Evolutionary conservation across 2,113 vertebrate species (phyloP), one percentile per base, ranked within the genome.

Genomic region (Tragelaphus buxtoni): DNA sequence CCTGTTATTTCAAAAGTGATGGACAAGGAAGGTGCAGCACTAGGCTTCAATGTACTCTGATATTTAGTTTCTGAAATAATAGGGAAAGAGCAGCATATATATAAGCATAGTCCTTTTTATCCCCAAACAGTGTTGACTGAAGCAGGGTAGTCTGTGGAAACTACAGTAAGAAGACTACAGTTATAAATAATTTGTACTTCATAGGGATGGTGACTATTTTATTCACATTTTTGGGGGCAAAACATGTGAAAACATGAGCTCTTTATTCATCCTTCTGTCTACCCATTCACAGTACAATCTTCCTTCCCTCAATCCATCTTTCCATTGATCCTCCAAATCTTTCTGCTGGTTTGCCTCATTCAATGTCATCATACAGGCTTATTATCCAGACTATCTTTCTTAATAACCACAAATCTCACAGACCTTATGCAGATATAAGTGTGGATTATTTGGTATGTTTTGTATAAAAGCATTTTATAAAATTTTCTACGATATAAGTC

Each of bases 1-100:
- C 99, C 99, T 99, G 99, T 99, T 98, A 99, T 99, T 99, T 99
- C 99, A 99, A 99, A 99, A 98, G 98, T 99, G 99, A 99, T 99
- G 83, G 99, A 99, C 96, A 99, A 99, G 96, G 99, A 99, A 97
- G 99, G 99, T 94, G 98, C 98, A 98, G 98, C 98, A 98, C 99
- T 99, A 99, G 99, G 98, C 98, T 99, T 99, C 97, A 92, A 99
- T 93, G 97, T 98, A 97, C 98, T 99, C 98, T 99, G 98, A 98
- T 98, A 99, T 97, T 99, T 99, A 99, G 98, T 99, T 97, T 99
- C 99, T 99, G 99, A 98, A 99, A 99, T 99, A 98, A 99, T 96
- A 99, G 98, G 98, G 98, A 99, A 99, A 99, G 11, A 98, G 96
- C 61, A 96, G 98, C 96, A 85, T 39, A 39, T 69, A 69, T 3